Base-by-base conservation (phyloP, 1,140 invertebrate genomes). In the Calliopsis andreniformis region DNA sequence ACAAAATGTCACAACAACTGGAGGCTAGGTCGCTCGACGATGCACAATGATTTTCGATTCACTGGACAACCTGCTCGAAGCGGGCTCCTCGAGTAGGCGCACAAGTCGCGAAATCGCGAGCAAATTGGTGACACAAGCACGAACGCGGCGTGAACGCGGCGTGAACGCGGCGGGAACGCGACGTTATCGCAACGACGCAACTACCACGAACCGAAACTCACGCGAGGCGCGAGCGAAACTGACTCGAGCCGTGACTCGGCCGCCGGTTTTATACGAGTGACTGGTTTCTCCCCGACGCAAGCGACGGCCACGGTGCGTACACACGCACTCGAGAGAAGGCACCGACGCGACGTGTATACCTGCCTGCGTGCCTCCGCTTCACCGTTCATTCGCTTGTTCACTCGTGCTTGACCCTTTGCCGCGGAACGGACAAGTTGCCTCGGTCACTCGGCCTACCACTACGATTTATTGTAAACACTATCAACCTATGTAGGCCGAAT, bases 181-280 rank as follows among this genome's bases (percentile, higher is more conserved):
- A 20, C 42, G 30, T 39, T 39, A 35, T 75, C 76, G 53, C 39
- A 28, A 62, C 67, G 47, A 81, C 35, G 10, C 3, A 10, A 39
- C 35, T 67, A 12, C 73, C 67, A 12, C 73, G 66, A 75, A 68
- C 55, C 79, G 82, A 89, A 78, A 86, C 88, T 86, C 88, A 80
- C 88, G 87, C 84, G 79, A 86, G 71, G 80, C 88, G 82, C 86
- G 84, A 86, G 88, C 88, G 76, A 88, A 84, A 91, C 89, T 90
- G 88, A 87, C 86, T 87, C 78, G 82, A 82, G 73, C 80, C 81
- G 85, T 82, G 88, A 88, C 82, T 87, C 82, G 87, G 76, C 72
- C 78, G 82, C 79, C 85, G 80, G 88, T 87, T 89, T 91, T 91
- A 91, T 90, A 87, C 85, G 85, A 89, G 77, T 80, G 86, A 88